Evolutionary conservation across 2,113 vertebrate genomes (phyloP).

Genomic region (Ammospiza caudacuta): DNA sequence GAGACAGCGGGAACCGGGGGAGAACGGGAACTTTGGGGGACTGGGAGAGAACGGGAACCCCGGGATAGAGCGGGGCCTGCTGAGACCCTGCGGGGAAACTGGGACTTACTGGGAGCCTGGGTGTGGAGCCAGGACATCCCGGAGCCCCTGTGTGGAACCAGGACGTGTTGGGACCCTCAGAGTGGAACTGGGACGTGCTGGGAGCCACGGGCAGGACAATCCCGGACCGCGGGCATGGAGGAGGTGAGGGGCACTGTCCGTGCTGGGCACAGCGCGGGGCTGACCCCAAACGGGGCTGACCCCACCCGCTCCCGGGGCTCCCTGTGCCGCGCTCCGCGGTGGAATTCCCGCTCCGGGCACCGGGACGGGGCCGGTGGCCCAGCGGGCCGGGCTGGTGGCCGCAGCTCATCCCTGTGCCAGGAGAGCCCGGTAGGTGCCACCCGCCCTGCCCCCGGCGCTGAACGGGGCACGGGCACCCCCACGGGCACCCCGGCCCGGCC

Average conservation of each 20-base stretch:
- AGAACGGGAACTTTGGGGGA: too few species aligned
- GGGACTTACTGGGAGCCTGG: background rate
- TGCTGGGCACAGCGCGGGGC: background rate
- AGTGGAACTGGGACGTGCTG: background rate
- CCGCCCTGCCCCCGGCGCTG: background rate
- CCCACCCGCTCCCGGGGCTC: background rate
- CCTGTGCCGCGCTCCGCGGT: background rate
- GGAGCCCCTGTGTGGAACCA: background rate
- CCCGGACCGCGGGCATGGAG: too few species aligned
- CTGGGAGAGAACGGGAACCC: too few species aligned
- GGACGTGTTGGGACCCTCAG: background rate
- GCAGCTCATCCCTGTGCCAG: background rate
- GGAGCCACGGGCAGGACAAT: background rate
- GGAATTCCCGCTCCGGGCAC: background rate
- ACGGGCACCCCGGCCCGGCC: background rate
- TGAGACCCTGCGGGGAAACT: too few species aligned
- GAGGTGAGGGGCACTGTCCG: background rate
- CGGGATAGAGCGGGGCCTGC: too few species aligned
- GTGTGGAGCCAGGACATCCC: too few species aligned
- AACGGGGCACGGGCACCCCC: background rate
- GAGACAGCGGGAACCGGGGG: too few species aligned
- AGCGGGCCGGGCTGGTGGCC: background rate
- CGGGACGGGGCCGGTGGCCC: background rate
- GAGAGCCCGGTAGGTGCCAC: background rate
- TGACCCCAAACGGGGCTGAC: background rate